phyloP scores from a whole-genome alignment of 2,797 vertebrate species.

The Glyptemys insculpta region DNA sequence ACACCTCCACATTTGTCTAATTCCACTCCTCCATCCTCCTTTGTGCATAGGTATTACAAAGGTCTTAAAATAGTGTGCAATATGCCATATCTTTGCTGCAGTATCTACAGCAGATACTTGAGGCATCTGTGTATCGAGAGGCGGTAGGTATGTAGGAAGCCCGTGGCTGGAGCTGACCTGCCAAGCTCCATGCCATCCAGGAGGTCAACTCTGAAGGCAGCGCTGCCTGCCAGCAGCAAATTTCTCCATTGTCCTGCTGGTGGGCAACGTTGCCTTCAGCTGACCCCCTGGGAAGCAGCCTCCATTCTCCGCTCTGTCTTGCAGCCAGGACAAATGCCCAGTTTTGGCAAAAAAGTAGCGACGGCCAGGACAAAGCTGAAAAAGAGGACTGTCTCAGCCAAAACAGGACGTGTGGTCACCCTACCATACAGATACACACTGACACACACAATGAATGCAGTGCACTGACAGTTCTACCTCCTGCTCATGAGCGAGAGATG shows the following conservation, averaged over 20 bases:
- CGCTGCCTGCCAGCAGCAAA: no score
- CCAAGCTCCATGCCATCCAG: no score
- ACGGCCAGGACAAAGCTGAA: background rate
- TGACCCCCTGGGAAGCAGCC: no score
- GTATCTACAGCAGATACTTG: conserved; percentile 12
- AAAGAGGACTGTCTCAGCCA: no score
- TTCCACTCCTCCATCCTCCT: conserved; percentile 32
- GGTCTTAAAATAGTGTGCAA: conserved; percentile 39
- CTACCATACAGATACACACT: background rate
- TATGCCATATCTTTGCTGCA: background rate
- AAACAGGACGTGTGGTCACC: no score
- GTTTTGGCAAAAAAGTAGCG: background rate
- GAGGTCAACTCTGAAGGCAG: no score
- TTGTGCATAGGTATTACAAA: conserved; percentile 14
- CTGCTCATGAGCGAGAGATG: background rate
- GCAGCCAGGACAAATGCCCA: no score
- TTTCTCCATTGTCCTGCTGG: no score
- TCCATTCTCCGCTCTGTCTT: no score
- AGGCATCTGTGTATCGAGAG: background rate
- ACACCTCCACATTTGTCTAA: conserved; percentile 20
- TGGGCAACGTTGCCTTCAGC: no score
- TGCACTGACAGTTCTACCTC: background rate
- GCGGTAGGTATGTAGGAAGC: no score
- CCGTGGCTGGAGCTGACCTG: no score
- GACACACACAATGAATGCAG: background rate